phyloP scores from a whole-genome alignment of 1,140 invertebrate genomes.

The Luehdorfia chinensis region DNA sequence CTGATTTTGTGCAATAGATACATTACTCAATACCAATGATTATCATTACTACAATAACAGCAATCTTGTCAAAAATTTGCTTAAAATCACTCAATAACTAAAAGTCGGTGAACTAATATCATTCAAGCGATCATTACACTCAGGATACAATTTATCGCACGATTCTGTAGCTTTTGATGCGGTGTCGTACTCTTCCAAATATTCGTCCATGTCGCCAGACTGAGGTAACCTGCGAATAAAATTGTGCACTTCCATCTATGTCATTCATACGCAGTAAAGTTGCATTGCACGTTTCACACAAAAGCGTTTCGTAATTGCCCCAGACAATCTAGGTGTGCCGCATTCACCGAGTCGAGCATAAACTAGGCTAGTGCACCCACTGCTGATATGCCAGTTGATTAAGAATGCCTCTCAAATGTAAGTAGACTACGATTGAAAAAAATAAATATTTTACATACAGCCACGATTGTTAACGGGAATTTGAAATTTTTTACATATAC shows the following conservation, averaged over 20 bases:
- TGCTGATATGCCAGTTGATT: conserved; percentile 5
- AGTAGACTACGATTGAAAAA: too few relatives aligned
- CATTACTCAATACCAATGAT: too few relatives aligned
- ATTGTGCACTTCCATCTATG: conserved; percentile 4
- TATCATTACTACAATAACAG: too few relatives aligned
- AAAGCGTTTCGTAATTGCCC: conserved; percentile 16
- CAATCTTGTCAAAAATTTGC: too few relatives aligned
- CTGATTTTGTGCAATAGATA: too few relatives aligned
- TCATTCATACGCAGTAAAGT: conserved; percentile 1
- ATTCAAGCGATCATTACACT: conserved; percentile 29
- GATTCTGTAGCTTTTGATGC: conserved; percentile 31
- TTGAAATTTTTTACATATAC: too few relatives aligned
- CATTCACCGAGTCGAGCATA: conserved; percentile 1
- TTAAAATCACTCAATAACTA: conserved; percentile 20
- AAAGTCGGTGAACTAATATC: conserved; percentile 19
- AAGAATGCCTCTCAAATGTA: conserved; percentile 2
- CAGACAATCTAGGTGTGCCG: conserved; percentile 8
- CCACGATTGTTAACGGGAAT: too few relatives aligned
- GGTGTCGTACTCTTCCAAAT: conserved; percentile 41
- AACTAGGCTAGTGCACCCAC: conserved; percentile 10
- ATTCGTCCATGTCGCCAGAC: conserved; percentile 18
- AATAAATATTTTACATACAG: too few relatives aligned
- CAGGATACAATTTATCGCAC: conserved; percentile 51
- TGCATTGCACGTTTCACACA: conserved; percentile 3
- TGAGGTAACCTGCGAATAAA: conserved; percentile 31